Conservation (phyloP, 2,888 invertebrate genomes). For the Epinotia brunnichana region DNA sequence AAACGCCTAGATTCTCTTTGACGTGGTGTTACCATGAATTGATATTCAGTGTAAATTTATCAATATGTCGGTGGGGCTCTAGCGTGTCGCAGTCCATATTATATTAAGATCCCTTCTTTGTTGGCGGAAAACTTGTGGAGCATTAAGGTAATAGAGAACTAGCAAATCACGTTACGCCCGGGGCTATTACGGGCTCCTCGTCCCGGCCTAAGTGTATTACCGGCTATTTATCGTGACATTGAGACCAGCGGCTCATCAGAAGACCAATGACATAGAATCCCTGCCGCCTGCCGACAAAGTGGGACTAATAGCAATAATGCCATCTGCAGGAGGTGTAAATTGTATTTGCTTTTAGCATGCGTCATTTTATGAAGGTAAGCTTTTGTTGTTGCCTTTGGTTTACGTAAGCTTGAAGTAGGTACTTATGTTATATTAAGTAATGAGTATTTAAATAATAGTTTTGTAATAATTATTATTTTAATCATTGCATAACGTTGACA, state of each 20-base stretch:
- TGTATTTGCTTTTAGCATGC: slow-evolving; percentile 16
- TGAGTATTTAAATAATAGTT: no score
- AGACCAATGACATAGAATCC: slow-evolving; percentile 54
- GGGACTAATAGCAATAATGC: slow-evolving; percentile 29
- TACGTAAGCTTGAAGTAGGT: no score
- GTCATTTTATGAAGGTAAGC: not conserved
- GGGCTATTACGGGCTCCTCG: slow-evolving; percentile 68
- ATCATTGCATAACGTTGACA: no score
- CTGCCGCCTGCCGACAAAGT: slow-evolving; percentile 25
- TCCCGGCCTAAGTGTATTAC: slow-evolving; percentile 73
- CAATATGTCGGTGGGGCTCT: slow-evolving; percentile 31
- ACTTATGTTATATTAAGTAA: no score
- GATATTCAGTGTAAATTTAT: slow-evolving; percentile 39
- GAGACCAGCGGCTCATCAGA: slow-evolving; percentile 66
- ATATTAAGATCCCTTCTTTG: slow-evolving; percentile 74
- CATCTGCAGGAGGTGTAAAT: slow-evolving; percentile 24
- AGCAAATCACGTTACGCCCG: slow-evolving; percentile 77
- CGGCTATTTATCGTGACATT: slow-evolving; percentile 75
- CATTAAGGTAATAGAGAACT: slow-evolving; percentile 75
- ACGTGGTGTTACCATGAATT: slow-evolving; percentile 18
- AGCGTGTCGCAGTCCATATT: slow-evolving; percentile 61
- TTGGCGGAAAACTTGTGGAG: slow-evolving; percentile 71
- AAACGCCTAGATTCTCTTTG: slow-evolving; percentile 23
- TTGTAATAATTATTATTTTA: no score
- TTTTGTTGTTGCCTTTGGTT: not conserved